A percentile compares a stretch with the other conserved stretches of the same genome.
Conservation (phyloP, 2,797 vertebrate genomes). For the Sorex maritimensis region DNA sequence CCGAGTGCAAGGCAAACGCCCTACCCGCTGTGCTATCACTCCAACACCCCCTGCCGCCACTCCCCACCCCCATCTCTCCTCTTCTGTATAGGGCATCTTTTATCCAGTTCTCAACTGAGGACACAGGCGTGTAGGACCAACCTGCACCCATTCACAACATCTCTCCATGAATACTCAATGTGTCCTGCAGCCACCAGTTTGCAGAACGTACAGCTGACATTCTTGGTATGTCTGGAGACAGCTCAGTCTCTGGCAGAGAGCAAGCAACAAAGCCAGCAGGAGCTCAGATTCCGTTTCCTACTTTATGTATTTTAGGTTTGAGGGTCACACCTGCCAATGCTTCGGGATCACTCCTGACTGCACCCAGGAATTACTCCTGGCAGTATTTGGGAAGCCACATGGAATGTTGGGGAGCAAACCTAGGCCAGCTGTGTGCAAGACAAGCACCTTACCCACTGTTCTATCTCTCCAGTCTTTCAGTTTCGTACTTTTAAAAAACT, state of each 20-base stretch:
- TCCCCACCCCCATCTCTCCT: neutral
- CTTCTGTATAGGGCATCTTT: neutral
- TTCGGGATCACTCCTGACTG: too few relatives aligned
- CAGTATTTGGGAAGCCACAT: too few relatives aligned
- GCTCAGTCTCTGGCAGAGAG: neutral
- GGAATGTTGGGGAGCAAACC: too few relatives aligned
- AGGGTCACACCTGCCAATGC: too few relatives aligned
- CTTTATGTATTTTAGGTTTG: neutral
- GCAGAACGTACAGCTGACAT: neutral
- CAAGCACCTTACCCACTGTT: too few relatives aligned
- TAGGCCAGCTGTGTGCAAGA: too few relatives aligned
- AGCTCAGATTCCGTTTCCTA: neutral
- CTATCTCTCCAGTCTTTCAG: neutral
- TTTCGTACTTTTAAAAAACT: neutral
- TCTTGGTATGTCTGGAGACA: neutral
- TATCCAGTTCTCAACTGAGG: neutral
- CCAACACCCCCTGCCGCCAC: too few relatives aligned
- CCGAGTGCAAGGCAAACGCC: too few relatives aligned
- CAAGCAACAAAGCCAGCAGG: conserved; percentile 6
- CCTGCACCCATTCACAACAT: neutral
- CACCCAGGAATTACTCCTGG: too few relatives aligned
- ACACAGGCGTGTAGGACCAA: neutral
- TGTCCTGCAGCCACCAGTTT: neutral
- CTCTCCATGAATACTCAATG: neutral
- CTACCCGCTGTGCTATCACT: too few relatives aligned